phyloP scores from a whole-genome alignment of 2,888 invertebrate species.

The Rhagonycha fulva region DNA sequence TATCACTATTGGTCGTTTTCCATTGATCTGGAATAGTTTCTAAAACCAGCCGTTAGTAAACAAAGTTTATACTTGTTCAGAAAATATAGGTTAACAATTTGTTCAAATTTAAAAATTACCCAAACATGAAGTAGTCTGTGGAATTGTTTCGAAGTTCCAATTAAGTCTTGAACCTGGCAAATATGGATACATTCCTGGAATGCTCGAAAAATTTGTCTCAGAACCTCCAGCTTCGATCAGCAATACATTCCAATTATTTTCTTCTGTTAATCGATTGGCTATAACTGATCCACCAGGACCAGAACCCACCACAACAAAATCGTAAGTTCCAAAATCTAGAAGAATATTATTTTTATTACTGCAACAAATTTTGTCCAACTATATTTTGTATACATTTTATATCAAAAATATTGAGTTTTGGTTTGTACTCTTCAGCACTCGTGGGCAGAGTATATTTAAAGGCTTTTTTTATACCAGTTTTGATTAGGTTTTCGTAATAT shows the following conservation, averaged over 20 bases:
- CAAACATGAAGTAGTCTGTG: neutral
- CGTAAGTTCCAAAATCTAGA: constrained; percentile 53
- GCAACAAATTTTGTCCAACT: neutral
- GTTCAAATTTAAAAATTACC: neutral
- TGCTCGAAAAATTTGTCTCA: neutral
- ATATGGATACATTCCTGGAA: neutral
- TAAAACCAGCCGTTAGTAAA: no score
- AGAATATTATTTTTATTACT: neutral
- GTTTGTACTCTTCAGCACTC: neutral
- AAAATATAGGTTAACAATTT: neutral
- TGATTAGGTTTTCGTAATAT: neutral
- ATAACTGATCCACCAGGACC: constrained; percentile 69
- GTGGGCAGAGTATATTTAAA: neutral
- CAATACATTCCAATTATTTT: constrained; percentile 66
- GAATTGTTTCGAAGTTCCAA: constrained; percentile 6
- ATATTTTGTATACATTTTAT: no score
- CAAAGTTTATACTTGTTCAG: no score
- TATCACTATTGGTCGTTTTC: no score
- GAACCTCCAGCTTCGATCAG: constrained; percentile 65
- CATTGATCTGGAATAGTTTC: neutral
- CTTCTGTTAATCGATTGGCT: constrained; percentile 67
- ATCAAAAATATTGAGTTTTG: neutral
- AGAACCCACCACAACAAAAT: constrained; percentile 71
- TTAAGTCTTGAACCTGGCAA: constrained; percentile 1
- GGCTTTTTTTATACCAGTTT: neutral